phyloP scores from a whole-genome alignment of 2,888 invertebrate species.

The Aethes cnicana region DNA sequence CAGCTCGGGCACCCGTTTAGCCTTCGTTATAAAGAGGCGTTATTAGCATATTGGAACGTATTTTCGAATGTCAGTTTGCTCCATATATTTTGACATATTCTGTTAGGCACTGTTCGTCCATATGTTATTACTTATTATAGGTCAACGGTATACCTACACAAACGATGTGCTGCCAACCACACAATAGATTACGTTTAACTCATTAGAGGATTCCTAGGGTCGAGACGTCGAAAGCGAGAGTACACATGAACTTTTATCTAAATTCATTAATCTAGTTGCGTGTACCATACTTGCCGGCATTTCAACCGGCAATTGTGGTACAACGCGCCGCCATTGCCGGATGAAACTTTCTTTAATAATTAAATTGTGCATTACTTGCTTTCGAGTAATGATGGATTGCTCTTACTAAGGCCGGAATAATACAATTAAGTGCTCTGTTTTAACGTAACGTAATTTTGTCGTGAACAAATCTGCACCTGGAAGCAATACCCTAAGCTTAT shows the following conservation, averaged over 20 bases:
- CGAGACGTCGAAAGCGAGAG: constrained; percentile 28
- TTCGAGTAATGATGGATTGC: constrained; percentile 33
- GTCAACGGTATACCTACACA: constrained; percentile 3
- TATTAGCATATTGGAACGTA: too few species aligned
- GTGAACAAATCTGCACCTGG: constrained; percentile 14
- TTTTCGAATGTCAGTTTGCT: too few species aligned
- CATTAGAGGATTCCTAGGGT: constrained; percentile 14
- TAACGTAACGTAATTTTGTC: constrained; percentile 21
- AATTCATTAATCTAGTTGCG: constrained; percentile 34
- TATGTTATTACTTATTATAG: too few species aligned
- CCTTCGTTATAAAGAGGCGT: too few species aligned
- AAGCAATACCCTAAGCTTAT: too few species aligned
- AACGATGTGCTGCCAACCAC: constrained; percentile 5
- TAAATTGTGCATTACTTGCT: constrained; percentile 33
- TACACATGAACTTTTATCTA: constrained; percentile 23
- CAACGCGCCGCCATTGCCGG: constrained; percentile 27
- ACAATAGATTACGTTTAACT: constrained; percentile 25
- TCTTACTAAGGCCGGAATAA: constrained; percentile 31
- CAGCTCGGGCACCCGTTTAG: too few species aligned
- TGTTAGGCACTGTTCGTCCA: too few species aligned
- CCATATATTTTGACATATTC: too few species aligned
- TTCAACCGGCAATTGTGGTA: constrained; percentile 28
- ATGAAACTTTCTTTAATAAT: constrained; percentile 34
- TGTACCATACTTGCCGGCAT: constrained; percentile 15
- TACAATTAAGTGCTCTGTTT: constrained; percentile 31